Base-by-base conservation (phyloP, 2,888 invertebrate genomes). In the Chrysolina oricalcia region DNA sequence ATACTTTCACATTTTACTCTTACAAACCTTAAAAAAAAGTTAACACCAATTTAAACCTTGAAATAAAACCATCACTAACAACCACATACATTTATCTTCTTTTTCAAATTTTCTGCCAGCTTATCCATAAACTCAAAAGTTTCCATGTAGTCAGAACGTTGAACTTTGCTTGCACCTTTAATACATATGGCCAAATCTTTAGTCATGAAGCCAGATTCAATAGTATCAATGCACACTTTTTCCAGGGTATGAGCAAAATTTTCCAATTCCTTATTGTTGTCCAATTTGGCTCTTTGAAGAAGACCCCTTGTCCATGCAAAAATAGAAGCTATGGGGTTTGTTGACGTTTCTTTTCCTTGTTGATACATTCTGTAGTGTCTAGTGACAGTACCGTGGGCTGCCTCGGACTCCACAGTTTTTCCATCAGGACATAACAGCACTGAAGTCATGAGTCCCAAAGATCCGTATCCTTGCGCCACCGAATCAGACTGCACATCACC, bases 401-500 rank as follows among this genome's bases (percentile, higher is more conserved):
- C 99, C 90, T 99, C 99, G 0, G 98, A 95, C 89, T 99, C 99
- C 0, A 99, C 96, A 0, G 99, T 99, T 88, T 97, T 97, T 40
- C 99, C 99, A 90, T 99, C 99, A 5, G 99, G 99, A 86, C 98
- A 98, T 72, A 99, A 89, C 56, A 99, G 91, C 0, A 99, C 99
- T 15, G 98, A 98, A 0, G 99, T 99, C 99, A 99, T 99, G 82
- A 99, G 91, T 81, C 99, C 99, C 74, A 99, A 91, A 0, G 98
- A 98, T 15, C 99, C 97, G 83, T 95, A 97, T 43, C 98, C 98
- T 50, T 74, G 67, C 75, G 99, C 99, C 40, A 99, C 97, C 0
- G 98, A 96, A 89, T 99, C 99, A 0, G 98, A 98, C 89, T 99
- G 99, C 0, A 99, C 99, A 89, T 99, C 99, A 56, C 99, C 99